Conservation (phyloP, 2,797 vertebrate species). For the Eurystomus glaucurus region DNA sequence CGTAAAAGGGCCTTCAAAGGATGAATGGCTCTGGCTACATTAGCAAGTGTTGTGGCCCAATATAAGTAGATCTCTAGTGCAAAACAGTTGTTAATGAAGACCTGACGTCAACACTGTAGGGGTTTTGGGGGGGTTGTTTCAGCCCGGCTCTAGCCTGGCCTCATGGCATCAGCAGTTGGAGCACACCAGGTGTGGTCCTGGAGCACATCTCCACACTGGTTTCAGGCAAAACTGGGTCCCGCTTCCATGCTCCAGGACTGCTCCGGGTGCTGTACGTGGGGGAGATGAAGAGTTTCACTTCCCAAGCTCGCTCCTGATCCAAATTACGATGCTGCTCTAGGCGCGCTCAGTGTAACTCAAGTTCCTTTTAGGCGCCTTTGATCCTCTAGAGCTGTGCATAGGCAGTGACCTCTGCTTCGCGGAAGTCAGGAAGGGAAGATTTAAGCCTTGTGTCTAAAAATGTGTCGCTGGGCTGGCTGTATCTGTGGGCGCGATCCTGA, state of each 20-base stretch:
- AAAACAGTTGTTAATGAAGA: conserved; percentile 66
- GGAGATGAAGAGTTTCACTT: neutral
- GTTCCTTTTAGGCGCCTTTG: conserved; percentile 21
- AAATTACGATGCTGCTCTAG: neutral
- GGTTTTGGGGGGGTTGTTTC: neutral
- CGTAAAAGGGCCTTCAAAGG: conserved; percentile 59
- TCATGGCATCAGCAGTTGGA: neutral
- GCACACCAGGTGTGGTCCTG: conserved; percentile 41
- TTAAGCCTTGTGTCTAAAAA: conserved; percentile 3
- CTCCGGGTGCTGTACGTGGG: accelerated
- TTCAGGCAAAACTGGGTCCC: neutral
- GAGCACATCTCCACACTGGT: neutral
- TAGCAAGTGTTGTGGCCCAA: conserved; percentile 71
- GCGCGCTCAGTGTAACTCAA: neutral
- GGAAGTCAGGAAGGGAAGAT: conserved; percentile 25
- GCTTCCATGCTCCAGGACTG: neutral
- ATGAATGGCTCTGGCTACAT: conserved; percentile 72
- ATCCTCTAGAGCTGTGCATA: conserved; percentile 17
- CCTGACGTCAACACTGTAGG: neutral
- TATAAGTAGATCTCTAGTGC: conserved; percentile 37
- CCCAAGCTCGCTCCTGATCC: neutral
- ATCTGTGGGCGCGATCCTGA: neutral
- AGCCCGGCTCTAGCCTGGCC: neutral
- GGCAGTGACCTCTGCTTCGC: conserved; percentile 5
- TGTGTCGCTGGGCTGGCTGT: neutral